Evolutionary conservation across 2,113 vertebrate genomes (phyloP), one percentile per base, ranked within the genome.

Genomic region (Menidia beryllina): DNA sequence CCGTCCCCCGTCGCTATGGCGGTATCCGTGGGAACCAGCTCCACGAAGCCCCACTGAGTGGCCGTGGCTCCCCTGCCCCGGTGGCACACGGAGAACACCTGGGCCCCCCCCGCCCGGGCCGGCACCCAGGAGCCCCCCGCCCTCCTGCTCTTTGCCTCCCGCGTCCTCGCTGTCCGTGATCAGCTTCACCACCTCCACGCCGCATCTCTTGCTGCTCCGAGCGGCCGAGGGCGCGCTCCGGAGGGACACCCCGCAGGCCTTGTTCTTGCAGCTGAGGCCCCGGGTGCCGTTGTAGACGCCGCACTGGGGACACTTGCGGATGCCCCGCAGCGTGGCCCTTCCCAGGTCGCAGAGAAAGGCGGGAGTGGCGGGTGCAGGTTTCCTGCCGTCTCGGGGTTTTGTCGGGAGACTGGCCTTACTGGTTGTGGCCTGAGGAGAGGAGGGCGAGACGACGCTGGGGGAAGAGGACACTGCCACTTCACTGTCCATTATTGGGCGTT

Each of bases 231-330:
- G 25, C 0, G 94, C 94, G 0, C 89, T 93, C 1, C 96, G 91
- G 84, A 98, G 96, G 14, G 96, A 90, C 0, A 95, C 86, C 1
- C 96, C 96, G 0, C 97, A 98, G 0, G 82, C 95, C 81, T 96
- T 95, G 92, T 98, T 98, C 91, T 98, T 98, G 92, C 97, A 98
- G 91, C 96, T 96, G 41, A 98, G 91, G 1, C 97, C 97, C 0
- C 97, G 94, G 12, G 96, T 98, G 76, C 97, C 97, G 0, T 98
- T 98, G 88, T 96, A 98, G 2, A 96, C 93, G 56, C 97, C 97
- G 0, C 97, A 98, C 52, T 93, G 94, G 0, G 97, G 97, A 64
- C 97, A 98, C 52, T 93, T 95, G 45, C 96, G 90, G 66, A 98
- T 97, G 23, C 97, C 97, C 0, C 97, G 79, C 36, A 98, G 69